Evolutionary conservation across 2,888 invertebrate species (phyloP).

Genomic region (Tetragonula carbonaria): DNA sequence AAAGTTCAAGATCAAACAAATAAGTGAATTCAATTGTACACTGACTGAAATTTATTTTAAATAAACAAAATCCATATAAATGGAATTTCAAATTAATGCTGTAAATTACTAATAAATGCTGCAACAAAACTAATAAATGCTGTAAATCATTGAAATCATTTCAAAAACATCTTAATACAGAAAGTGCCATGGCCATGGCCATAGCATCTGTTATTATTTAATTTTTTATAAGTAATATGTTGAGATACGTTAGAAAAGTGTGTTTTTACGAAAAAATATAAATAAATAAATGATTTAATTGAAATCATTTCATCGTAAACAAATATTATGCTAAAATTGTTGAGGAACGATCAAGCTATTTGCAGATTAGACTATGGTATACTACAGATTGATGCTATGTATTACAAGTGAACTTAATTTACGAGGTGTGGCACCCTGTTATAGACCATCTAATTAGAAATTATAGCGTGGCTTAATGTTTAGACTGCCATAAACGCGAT

Average conservation of each 20-base stretch:
- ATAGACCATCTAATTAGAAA: conserved; percentile 70
- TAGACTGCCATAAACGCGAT: conserved; percentile 43
- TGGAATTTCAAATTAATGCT: too few relatives aligned
- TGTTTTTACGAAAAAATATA: not conserved
- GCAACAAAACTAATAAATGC: too few relatives aligned
- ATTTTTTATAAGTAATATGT: too few relatives aligned
- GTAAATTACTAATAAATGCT: too few relatives aligned
- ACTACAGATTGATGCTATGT: not conserved
- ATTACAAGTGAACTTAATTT: conserved; percentile 22
- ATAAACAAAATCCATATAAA: too few relatives aligned
- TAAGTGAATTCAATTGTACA: too few relatives aligned
- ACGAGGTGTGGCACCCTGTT: conserved; percentile 11
- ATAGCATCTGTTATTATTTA: too few relatives aligned
- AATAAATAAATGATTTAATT: not conserved
- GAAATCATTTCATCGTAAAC: not conserved
- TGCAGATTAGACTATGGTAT: not conserved
- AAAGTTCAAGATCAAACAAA: too few relatives aligned
- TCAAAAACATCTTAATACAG: too few relatives aligned
- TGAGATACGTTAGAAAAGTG: not conserved
- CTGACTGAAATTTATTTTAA: too few relatives aligned
- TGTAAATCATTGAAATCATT: too few relatives aligned
- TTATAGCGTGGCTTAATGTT: conserved; percentile 68
- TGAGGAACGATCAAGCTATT: not conserved
- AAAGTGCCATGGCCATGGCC: too few relatives aligned
- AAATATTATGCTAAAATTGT: not conserved